Base-by-base conservation (phyloP, 2,797 vertebrate genomes). In the Cyprinella venusta region DNA sequence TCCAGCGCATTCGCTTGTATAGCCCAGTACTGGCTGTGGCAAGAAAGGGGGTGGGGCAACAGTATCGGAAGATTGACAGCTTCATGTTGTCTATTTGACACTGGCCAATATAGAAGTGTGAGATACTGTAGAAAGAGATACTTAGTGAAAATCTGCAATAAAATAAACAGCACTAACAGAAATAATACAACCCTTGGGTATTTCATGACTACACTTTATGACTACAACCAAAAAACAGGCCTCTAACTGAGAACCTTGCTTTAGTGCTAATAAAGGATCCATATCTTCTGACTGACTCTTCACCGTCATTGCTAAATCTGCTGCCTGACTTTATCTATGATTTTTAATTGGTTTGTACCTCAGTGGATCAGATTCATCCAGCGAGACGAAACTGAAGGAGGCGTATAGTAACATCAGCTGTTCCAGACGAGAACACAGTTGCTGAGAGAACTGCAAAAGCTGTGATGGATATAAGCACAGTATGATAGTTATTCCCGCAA, bases 1-100 rank as follows among this genome's bases (percentile, higher is more conserved):
- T 97, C 96, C 96, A 97, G 63, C 96, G 95, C 94, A 97, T 96
- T 85, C 94, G 93, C 88, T 97, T 97, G 89, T 94, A 95, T 56
- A 96, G 90, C 24, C 93, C 83, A 0, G 76, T 90, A 74, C 93
- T 38, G 18, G 87, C 85, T 33, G 71, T 75, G n/a, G 92, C 88
- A 6, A 94, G 93, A 87, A 94, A 96, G 0, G 94, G 92, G 0
- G 89, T 87, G 0, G 93, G 94, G 78, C 85, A 86, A 50, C 93
- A 95, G 89, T 96, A 97, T 38, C 88, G 91, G 90, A 96, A 96
- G 56, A 90, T 74, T 5, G 94, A 94, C 79, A 97, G 48, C 71
- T 87, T 93, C n/a, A 92, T 88, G 19, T 56, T 84, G 38, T 93
- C 91, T 3, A 96, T 86, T 80, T 89, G 91, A 81, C 91, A 93